phyloP scores from a whole-genome alignment of 1,140 invertebrate species.

The Aphaenogaster rudis region DNA sequence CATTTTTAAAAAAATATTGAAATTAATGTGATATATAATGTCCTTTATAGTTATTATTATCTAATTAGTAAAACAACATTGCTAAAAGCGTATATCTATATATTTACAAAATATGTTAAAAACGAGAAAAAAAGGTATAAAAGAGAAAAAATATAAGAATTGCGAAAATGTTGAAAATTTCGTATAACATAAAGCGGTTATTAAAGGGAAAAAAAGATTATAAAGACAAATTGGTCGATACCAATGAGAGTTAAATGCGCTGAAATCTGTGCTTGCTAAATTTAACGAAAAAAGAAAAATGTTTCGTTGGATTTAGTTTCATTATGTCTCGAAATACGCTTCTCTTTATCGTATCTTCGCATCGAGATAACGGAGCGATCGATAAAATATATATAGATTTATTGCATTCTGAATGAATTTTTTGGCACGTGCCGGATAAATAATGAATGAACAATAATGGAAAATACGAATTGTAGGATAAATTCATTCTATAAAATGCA shows the following conservation, averaged over 20 bases:
- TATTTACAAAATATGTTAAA: slow-evolving; percentile 48
- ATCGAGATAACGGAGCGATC: background rate
- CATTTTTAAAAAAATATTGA: slow-evolving; percentile 61
- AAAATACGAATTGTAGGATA: slow-evolving; percentile 1
- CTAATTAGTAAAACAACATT: slow-evolving; percentile 32
- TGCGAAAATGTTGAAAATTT: slow-evolving; percentile 35
- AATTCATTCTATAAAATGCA: slow-evolving; percentile 9
- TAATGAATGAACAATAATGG: background rate
- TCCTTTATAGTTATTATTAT: slow-evolving; percentile 60
- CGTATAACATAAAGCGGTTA: slow-evolving; percentile 46
- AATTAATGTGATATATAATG: slow-evolving; percentile 73
- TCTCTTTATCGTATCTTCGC: background rate
- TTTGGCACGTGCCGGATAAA: background rate
- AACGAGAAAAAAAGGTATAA: slow-evolving; percentile 34
- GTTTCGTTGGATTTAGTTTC: background rate
- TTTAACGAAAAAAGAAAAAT: slow-evolving; percentile 8
- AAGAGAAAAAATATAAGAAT: slow-evolving; percentile 22
- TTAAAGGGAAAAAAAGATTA: slow-evolving; percentile 36
- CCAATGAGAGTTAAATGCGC: background rate
- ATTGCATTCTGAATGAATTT: background rate
- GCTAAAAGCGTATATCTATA: slow-evolving; percentile 36
- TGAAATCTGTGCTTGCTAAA: slow-evolving; percentile 12
- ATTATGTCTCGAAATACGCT: slow-evolving; percentile 2
- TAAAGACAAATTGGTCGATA: slow-evolving; percentile 39
- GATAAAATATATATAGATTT: background rate